phyloP scores from a whole-genome alignment of 2,113 vertebrate species.

The Antechinus stuartii region DNA sequence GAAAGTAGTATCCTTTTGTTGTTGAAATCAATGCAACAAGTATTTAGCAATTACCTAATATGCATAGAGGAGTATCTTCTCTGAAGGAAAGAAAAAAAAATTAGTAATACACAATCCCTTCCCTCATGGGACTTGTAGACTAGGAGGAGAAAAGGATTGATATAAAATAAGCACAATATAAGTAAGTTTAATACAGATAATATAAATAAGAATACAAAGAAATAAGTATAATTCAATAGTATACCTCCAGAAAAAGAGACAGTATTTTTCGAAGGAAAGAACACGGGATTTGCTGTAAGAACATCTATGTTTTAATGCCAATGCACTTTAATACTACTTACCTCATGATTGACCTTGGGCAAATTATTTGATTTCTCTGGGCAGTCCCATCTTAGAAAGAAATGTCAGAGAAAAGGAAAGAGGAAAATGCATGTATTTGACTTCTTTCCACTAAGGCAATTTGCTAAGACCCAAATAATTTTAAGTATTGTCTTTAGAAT shows the following conservation, averaged over 20 bases:
- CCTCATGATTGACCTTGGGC: background rate
- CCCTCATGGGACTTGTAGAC: background rate
- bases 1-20: too few relatives aligned
- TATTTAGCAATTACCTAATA: background rate
- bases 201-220: background rate
- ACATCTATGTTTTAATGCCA: background rate
- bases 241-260: background rate
- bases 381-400: background rate
- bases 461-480: background rate
- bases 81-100: background rate
- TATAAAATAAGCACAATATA: background rate
- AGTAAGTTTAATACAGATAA: background rate
- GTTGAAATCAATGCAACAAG: background rate
- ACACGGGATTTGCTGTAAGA: background rate
- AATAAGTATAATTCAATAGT: background rate
- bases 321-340: background rate
- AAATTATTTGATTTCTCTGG: background rate
- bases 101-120: background rate
- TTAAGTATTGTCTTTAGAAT: background rate
- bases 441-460: background rate
- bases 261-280: background rate
- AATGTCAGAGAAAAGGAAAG: background rate
- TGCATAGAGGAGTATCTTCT: background rate
- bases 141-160: background rate
- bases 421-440: background rate